Conservation (phyloP, 1,140 invertebrate species). For the Caenorhabditis elegans region DNA sequence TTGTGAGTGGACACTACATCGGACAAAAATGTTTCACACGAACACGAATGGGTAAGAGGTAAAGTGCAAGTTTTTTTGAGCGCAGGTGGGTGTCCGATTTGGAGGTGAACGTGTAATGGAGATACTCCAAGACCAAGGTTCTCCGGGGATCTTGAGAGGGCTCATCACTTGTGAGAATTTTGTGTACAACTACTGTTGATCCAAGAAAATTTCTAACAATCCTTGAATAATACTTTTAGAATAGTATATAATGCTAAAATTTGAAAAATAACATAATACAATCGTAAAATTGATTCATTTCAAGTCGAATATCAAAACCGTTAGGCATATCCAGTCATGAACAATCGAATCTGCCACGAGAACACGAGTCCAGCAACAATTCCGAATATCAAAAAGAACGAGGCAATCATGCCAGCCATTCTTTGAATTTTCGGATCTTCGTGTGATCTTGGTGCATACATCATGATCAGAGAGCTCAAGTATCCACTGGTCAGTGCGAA, state of each 20-base stretch:
- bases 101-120: too few relatives aligned
- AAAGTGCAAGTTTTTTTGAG: too few relatives aligned
- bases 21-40: background rate
- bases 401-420: constrained; percentile 1
- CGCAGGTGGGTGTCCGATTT: too few relatives aligned
- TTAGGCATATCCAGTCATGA: constrained; percentile 1
- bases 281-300: too few relatives aligned
- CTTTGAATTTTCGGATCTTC: background rate
- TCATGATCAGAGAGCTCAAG: constrained; percentile 1
- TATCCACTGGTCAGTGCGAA: background rate
- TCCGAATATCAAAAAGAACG: constrained; percentile 69
- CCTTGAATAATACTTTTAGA: too few relatives aligned
- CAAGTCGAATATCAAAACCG: background rate
- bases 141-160: too few relatives aligned
- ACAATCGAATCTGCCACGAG: constrained; percentile 1
- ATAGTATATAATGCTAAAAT: too few relatives aligned
- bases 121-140: too few relatives aligned
- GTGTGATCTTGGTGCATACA: constrained; percentile 67
- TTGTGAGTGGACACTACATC: background rate
- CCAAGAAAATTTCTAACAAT: too few relatives aligned
- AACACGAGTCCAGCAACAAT: constrained; percentile 72
- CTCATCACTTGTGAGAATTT: too few relatives aligned
- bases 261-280: too few relatives aligned
- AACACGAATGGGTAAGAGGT: background rate
- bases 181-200: too few relatives aligned